Evolutionary conservation across 1,140 invertebrate genomes (phyloP), one percentile per base, ranked within the genome.

Genomic region (Megalonaias nervosa): DNA sequence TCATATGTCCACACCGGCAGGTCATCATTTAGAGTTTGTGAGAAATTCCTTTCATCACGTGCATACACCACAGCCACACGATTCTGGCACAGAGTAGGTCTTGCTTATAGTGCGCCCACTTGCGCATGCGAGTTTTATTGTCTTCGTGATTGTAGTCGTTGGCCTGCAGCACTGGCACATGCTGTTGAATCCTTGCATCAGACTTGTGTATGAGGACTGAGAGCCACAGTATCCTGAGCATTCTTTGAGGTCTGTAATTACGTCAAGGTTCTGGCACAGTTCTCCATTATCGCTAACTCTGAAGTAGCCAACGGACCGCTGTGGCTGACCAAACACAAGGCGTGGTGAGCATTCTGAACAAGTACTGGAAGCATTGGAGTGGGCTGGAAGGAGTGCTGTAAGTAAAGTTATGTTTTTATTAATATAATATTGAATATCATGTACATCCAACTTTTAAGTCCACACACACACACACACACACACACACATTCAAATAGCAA

Each of bases 131-230:
- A 85, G 77, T 56, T 76, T 62, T 21, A 85, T 67, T 23, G 58
- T 64, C 64, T 72, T 79, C 31, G 68, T 26, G 17, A 64, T 71
- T 16, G 75, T 81, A 38, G 62, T 66, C 19, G 79, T 74, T 17
- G 81, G 66, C 56, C 76, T 77, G 69, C 83, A 85, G 62, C 83
- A 85, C 14, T 67, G 72, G 77, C 83, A 85, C n/a, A 67, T 72
- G 69, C 77, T 81, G 21, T 71, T 60, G 71, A 79, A 81, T 21
- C 76, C 74, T 19, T 60, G 60, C 81, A 84, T 81, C 23, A 82
- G n/a, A 48, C 71, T 71, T 19, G 61, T 74, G 73, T 82, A 82
- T 58, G 57, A 77, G 26, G 77, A 73, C 23, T 38, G 68, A 12
- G 83, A 81, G 60, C 65, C 80, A 58, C 83, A 85, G 64, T 75